Percentiles rank a stretch among this genome's conserved stretches.
Conservation (phyloP, 2,113 vertebrate genomes). For the Phylloscopus whistleri region DNA sequence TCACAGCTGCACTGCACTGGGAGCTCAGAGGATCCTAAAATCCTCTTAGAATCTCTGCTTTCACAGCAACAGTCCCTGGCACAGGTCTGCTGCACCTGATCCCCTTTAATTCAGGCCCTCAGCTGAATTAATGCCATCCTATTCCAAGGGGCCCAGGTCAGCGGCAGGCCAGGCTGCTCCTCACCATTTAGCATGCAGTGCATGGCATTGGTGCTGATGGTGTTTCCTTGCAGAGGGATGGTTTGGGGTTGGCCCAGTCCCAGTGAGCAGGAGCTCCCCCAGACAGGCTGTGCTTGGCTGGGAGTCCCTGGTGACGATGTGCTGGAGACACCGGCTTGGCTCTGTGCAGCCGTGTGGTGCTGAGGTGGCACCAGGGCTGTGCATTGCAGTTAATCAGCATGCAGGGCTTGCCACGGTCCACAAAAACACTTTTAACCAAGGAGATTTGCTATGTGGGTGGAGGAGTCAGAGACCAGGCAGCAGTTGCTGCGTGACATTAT, state of each 20-base stretch:
- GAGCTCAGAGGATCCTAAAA: not conserved
- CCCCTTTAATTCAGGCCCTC: not conserved
- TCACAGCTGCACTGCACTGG: not conserved
- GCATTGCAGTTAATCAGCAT: not conserved
- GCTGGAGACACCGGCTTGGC: not conserved
- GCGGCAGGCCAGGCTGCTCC: not conserved
- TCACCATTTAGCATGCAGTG: accelerated
- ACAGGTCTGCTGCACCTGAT: not conserved
- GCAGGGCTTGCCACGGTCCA: not conserved
- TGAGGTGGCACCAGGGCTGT: not conserved
- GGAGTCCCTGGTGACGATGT: not conserved
- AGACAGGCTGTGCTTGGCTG: not conserved
- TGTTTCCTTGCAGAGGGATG: not conserved
- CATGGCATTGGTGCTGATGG: accelerated
- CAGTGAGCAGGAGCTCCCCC: not conserved
- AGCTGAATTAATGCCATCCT: not conserved
- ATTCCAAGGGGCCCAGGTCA: not conserved
- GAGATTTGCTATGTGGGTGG: not conserved
- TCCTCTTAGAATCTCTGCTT: not conserved
- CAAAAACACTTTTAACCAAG: not conserved
- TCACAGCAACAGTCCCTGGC: not conserved
- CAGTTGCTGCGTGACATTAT: not conserved
- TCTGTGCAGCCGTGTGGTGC: not conserved
- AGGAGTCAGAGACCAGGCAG: not conserved
- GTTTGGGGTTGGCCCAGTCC: not conserved